Evolutionary conservation across 1,140 invertebrate genomes (phyloP), one percentile per base, ranked within the genome.

Genomic region (Drosophila bocqueti): DNA sequence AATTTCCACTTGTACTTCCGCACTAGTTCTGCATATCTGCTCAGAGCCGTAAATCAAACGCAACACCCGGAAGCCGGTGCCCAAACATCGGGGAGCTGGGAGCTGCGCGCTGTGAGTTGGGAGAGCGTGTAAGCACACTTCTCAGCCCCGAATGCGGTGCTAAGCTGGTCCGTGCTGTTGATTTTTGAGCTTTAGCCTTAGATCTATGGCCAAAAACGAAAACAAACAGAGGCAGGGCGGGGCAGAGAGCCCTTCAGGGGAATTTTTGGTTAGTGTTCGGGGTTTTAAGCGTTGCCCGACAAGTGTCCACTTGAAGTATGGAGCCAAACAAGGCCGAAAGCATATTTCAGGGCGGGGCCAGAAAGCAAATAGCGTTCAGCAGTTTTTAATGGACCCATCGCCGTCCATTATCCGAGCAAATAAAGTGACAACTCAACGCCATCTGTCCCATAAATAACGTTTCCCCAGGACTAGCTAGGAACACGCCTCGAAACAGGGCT

Each of bases 341-440:
- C 40, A 46, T 60, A 46, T 29, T 29, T 65, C 18, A 40, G 40
- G 34, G 47, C 16, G 26, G n/a, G 34, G 31, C 8, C 49, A 34
- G 10, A 40, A 55, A 63, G 60, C 55, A 89, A 89, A 87, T 81
- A 83, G 29, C 54, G 64, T 57, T 47, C 52, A 58, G 57, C 38
- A 80, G 60, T 72, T 83, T 76, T 83, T 73, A 83, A 83, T 89
- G 66, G 64, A 81, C 71, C 71, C 68, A 63, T 58, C 24, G 40
- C 54, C 57, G 55, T 84, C 77, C 84, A 89, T 84, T 87, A 89
- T 69, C 36, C 57, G n/a, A 69, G 68, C 84, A 87, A 89, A 87
- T 75, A 87, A 58, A 78, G 80, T 89, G 84, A 89, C 77, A 87
- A 80, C 76, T 76, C 76, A 66, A 63, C 80, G 64, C 43, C 45